phyloP scores from a whole-genome alignment of 1,140 invertebrate genomes.

The Neuroterus valhalla region DNA sequence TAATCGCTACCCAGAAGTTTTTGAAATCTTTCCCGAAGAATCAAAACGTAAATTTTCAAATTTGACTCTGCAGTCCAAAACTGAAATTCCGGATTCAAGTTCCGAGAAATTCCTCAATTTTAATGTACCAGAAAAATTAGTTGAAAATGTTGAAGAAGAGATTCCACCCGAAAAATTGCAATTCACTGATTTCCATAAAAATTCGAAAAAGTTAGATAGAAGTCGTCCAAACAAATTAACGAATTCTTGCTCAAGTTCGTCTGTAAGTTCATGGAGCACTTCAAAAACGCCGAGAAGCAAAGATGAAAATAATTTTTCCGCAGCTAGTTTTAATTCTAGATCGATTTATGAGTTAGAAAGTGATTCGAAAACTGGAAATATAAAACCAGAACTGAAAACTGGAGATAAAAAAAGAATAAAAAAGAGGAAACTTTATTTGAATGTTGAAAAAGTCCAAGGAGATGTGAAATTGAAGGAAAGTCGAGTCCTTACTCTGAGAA shows the following conservation, averaged over 20 bases:
- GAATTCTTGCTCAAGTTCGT: neutral
- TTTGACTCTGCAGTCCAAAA: neutral
- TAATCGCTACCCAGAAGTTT: constrained; percentile 4
- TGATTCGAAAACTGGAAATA: neutral
- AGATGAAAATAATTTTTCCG: neutral
- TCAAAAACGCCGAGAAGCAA: neutral
- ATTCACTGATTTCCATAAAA: no score
- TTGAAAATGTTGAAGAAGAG: neutral
- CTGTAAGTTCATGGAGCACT: neutral
- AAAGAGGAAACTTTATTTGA: neutral
- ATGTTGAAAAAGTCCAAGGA: neutral
- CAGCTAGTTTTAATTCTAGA: neutral
- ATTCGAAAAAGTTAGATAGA: no score
- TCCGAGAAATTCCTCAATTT: no score
- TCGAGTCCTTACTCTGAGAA: neutral
- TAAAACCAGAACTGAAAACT: neutral
- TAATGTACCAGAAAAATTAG: neutral
- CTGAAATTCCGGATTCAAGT: neutral
- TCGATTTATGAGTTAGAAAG: neutral
- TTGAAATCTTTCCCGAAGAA: constrained; percentile 14
- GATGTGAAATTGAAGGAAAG: neutral
- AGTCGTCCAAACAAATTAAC: no score
- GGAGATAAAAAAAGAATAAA: neutral
- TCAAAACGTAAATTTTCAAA: neutral
- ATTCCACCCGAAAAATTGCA: no score